Base-by-base conservation (phyloP, 2,888 invertebrate species). In the Cheiracanthium punctorium region DNA sequence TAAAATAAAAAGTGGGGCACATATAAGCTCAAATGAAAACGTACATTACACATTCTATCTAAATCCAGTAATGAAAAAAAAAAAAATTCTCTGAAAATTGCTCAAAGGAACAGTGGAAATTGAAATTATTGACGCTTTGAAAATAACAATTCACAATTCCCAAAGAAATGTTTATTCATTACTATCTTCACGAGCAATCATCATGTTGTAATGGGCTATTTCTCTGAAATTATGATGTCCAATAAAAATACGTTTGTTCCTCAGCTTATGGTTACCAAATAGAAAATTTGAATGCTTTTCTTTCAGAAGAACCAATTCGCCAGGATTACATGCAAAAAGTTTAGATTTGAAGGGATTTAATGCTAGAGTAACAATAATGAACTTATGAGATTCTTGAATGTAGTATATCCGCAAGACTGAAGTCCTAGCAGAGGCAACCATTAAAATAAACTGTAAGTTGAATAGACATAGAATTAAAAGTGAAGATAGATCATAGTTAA, bases 261-360 rank as follows among this genome's bases (percentile, higher is more conserved):
- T 41, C 2, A 72, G 12, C n/a, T 37, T 12, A 73, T 48, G 30
- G 30, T 77, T 84, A 29, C 82, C 77, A 29, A 77, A 8, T 1
- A 77, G 8, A 29, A 29, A 32, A 17, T 10, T 12, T 5, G 30
- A 20, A 24, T 33, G 17, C 1, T 48, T 8, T 29, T 20, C 8
- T 52, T 67, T 1, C 0, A 77, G 20, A 20, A 12, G 4, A 43
- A 33, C n/a, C 20, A 84, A 24, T 14, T 73, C 72, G 10, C 82
- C 77, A 32, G 72, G 67, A 28, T 77, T 77, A 29, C 77, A 77
- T 1, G 12, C 17, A 14, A 30, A 10, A 0, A 67, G 33, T 20
- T 65, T 65, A 48, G 73, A 30, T 24, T 52, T 52, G 29, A 84
- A 77, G 14, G 82, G 82, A 65, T 84, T 84, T 17, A 52, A 2